Evolutionary conservation across 2,113 vertebrate species (phyloP).

Genomic region (Syngnathus floridae): DNA sequence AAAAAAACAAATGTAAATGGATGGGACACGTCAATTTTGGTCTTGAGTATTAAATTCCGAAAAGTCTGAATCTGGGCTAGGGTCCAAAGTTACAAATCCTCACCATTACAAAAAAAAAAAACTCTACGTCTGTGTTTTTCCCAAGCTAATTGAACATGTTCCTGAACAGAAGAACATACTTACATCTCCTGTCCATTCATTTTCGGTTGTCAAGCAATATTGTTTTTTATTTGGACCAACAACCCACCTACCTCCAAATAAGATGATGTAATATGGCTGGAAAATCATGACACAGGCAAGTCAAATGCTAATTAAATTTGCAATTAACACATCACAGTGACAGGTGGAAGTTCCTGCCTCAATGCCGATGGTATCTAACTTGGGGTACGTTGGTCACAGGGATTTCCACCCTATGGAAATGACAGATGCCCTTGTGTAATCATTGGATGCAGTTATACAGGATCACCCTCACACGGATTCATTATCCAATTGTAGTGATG

Average conservation of each 20-base stretch:
- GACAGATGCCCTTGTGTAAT: constrained; percentile 31
- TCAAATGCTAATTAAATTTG: background rate
- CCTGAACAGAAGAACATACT: constrained; percentile 28
- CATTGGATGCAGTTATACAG: constrained; percentile 30
- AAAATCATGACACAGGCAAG: background rate
- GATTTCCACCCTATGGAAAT: constrained; percentile 30
- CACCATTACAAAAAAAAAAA: constrained; percentile 13
- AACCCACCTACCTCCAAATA: background rate
- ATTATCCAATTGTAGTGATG: constrained; percentile 55
- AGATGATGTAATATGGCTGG: constrained; percentile 4
- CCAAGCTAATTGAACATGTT: constrained; percentile 33
- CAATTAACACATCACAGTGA: constrained; percentile 3
- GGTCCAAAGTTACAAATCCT: constrained; percentile 21
- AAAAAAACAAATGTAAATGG: background rate
- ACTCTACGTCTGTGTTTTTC: constrained; percentile 36
- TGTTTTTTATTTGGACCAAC: constrained; percentile 2
- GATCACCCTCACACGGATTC: constrained; percentile 42
- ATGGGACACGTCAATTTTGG: background rate
- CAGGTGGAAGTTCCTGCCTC: background rate
- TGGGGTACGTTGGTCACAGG: background rate
- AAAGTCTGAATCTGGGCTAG: constrained; percentile 27
- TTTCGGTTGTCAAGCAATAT: background rate
- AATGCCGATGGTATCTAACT: background rate
- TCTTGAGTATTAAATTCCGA: background rate
- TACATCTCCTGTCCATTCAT: constrained; percentile 25